Evolutionary conservation across 1,140 invertebrate genomes (phyloP), one percentile per base, ranked within the genome.

Genomic region (Macrobrachium rosenbergii): DNA sequence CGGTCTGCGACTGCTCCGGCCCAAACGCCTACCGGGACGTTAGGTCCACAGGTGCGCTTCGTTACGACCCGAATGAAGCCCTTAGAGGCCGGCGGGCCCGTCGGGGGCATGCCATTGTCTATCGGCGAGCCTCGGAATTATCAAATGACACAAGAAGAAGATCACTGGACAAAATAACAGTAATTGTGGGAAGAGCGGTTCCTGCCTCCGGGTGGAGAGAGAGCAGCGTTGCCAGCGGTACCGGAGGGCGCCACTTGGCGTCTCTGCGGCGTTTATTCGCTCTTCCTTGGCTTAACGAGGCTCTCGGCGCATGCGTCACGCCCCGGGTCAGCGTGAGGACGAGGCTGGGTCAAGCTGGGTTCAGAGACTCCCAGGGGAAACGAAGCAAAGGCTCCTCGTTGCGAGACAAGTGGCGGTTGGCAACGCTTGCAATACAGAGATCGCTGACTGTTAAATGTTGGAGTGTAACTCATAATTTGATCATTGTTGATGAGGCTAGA

Each of bases 121-220:
- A 12, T 14, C 11, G 2, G n/a, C 78, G 5, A 59, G 21, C 12
- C 19, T 75, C 84, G 67, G 84, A 87, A 87, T 87, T 87, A 87
- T 87, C 84, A 75, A 87, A 87, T 87, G 84, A 87, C 84, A 87
- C 84, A 80, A 87, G 78, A 81, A 87, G 84, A 87, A 87, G 81
- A 87, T 76, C 78, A 79, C 64, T 87, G 78, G 76, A 81, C 78
- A 43, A 75, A 87, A 87, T 87, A 76, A 87, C 45, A 81, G 84
- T 87, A 75, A 87, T 87, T 72, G 84, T 87, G 84, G 84, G 84
- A 78, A 85, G 83, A 87, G 58, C 80, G 23, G 78, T 87, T 87
- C 84, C 73, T 87, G 78, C 77, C 84, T 78, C 28, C 17, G 69
- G 59, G 77, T 23, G 21, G 59, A 62, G 14, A 23, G 17, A 58